Percentiles rank a stretch among this genome's conserved stretches.
These are phyloP conservation scores for Phalangium opilio DNA, from an alignment of 2,888 invertebrate genomes.

Conservation along the genomic window DNA sequence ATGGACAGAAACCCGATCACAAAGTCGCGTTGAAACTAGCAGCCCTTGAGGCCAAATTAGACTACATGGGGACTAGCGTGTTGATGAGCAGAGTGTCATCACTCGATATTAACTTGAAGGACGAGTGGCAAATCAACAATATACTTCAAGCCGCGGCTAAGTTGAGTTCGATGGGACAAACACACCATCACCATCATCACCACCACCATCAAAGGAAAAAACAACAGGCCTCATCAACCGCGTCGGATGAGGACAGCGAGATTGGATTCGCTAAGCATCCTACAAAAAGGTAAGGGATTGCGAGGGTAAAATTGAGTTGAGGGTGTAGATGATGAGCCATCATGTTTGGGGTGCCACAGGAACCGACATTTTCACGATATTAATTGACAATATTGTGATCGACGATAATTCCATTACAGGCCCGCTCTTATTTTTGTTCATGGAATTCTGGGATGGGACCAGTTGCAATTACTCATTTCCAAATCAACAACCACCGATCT, in stretches of 20 bases:
- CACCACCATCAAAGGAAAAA: slow-evolving; percentile 26
- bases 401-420: slow-evolving; percentile 37
- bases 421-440: slow-evolving; percentile 82
- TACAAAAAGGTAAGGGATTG: slow-evolving; percentile 37
- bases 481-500: slow-evolving; percentile 93
- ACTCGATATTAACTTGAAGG: slow-evolving; percentile 59
- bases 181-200: too few species aligned
- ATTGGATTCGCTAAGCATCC: slow-evolving; percentile 33
- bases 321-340: too few species aligned
- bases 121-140: slow-evolving; percentile 64
- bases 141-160: too few species aligned
- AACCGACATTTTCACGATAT: too few species aligned
- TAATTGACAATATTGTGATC: too few species aligned
- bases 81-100: slow-evolving; percentile 76
- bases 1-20: slow-evolving; percentile 76
- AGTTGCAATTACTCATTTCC: slow-evolving; percentile 88
- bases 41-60: slow-evolving; percentile 75
- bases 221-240: slow-evolving; percentile 32
- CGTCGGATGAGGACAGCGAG: background rate
- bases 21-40: slow-evolving; percentile 62
- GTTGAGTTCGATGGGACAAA: too few species aligned
- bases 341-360: too few species aligned
- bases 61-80: slow-evolving; percentile 97
- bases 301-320: background rate
- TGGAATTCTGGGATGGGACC: slow-evolving; percentile 86